Percentiles rank a stretch among this genome's conserved stretches.
phyloP scores from a whole-genome alignment of 2,888 invertebrate species.

The Rhyacophila evoluta region DNA sequence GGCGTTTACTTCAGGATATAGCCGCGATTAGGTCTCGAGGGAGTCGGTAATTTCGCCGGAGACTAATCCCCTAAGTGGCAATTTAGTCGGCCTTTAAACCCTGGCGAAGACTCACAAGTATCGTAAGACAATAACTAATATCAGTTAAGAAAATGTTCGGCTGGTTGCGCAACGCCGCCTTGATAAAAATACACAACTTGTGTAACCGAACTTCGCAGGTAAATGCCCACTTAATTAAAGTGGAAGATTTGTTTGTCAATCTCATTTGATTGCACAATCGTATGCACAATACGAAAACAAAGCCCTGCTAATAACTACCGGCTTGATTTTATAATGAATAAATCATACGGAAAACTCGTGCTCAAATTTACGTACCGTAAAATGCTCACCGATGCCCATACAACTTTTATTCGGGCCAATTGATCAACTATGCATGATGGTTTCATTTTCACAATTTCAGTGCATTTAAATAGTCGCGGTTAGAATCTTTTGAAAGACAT shows the following conservation, averaged over 20 bases:
- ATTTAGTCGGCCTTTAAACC: slow-evolving; percentile 21
- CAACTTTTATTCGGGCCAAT: too few relatives aligned
- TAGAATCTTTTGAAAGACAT: too few relatives aligned
- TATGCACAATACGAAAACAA: not conserved
- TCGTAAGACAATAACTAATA: slow-evolving; percentile 20
- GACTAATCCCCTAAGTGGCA: slow-evolving; percentile 22
- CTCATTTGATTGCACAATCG: not conserved
- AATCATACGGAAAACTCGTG: too few relatives aligned
- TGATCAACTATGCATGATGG: too few relatives aligned
- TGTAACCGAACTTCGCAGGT: not conserved
- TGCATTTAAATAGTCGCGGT: too few relatives aligned
- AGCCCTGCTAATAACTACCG: too few relatives aligned
- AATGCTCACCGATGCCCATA: too few relatives aligned
- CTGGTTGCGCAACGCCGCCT: not conserved
- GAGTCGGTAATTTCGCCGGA: not conserved
- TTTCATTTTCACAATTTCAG: too few relatives aligned
- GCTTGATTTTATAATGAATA: too few relatives aligned
- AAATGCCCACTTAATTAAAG: not conserved
- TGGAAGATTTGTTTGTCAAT: not conserved
- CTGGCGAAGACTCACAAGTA: slow-evolving; percentile 11
- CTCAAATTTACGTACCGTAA: too few relatives aligned
- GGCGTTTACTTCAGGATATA: not conserved
- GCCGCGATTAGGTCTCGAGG: not conserved
- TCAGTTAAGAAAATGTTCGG: slow-evolving; percentile 8
- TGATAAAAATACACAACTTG: not conserved